A percentile compares a stretch with the other conserved stretches of the same genome.
Conservation (phyloP, 2,888 invertebrate species). For the Lochmaea capreae region DNA sequence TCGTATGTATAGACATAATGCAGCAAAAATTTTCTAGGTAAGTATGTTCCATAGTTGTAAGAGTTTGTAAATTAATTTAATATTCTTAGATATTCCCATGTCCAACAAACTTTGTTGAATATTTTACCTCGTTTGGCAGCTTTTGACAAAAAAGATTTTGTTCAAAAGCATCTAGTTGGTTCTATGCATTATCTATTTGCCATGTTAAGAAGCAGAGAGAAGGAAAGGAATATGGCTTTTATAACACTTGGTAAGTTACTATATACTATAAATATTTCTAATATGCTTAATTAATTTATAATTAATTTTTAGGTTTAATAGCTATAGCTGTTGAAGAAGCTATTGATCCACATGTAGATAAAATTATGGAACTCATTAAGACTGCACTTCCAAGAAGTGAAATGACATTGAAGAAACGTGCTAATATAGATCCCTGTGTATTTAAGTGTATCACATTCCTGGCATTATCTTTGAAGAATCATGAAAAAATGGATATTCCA, state of each 20-base stretch:
- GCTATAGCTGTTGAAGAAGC: constrained; percentile 88
- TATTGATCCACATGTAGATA: constrained; percentile 82
- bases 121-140: constrained; percentile 93
- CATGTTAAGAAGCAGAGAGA: constrained; percentile 83
- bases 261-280: neutral
- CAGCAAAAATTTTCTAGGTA: constrained; percentile 73
- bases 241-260: constrained; percentile 79
- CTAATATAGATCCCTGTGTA: constrained; percentile 85
- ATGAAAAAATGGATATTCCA: constrained; percentile 81
- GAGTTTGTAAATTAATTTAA: neutral
- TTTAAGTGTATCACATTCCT: constrained; percentile 94
- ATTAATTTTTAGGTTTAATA: constrained; percentile 68
- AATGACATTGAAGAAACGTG: constrained; percentile 79
- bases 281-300: neutral
- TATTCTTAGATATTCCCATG: constrained; percentile 76
- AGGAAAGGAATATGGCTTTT: constrained; percentile 88
- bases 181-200: constrained; percentile 83
- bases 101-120: constrained; percentile 88
- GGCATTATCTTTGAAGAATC: constrained; percentile 84
- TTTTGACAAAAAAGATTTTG: constrained; percentile 87
- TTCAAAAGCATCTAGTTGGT: constrained; percentile 77
- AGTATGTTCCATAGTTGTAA: neutral
- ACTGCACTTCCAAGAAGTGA: constrained; percentile 75
- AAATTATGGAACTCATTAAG: constrained; percentile 82
- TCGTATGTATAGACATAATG: constrained; percentile 83